Conservation (phyloP, 1,140 invertebrate genomes). For the Drosophila serrata region DNA sequence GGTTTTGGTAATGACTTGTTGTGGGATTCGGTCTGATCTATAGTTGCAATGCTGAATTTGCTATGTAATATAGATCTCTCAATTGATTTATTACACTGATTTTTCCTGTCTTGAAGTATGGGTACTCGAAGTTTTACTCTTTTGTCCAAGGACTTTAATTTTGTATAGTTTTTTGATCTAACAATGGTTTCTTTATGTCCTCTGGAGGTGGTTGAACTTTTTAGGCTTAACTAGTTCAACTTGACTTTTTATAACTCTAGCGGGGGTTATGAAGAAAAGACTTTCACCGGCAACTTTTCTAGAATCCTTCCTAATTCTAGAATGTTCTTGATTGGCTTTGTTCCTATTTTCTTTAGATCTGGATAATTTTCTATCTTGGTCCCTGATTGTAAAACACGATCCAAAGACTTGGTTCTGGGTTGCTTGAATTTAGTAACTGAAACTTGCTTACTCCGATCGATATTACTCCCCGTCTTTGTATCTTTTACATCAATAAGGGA, state of each 20-base stretch:
- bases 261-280: not conserved
- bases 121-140: not conserved
- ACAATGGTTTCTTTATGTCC: not conserved
- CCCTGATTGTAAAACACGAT: not conserved
- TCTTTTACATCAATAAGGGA: no score
- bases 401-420: not conserved
- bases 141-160: not conserved
- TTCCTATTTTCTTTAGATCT: not conserved
- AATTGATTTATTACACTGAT: not conserved
- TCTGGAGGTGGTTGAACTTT: no score
- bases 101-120: no score
- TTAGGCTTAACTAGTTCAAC: not conserved
- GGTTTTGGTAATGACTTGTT: not conserved
- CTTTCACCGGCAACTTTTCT: slow-evolving; percentile 7
- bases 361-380: not conserved
- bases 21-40: not conserved
- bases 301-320: not conserved
- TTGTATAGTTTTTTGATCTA: not conserved
- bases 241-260: not conserved
- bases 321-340: not conserved
- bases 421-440: not conserved
- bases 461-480: not conserved
- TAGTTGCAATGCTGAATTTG: no score
- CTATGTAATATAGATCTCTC: not conserved
- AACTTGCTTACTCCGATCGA: not conserved